phyloP scores from a whole-genome alignment of 2,797 vertebrate genomes.

The Hafferia zeledoni region DNA sequence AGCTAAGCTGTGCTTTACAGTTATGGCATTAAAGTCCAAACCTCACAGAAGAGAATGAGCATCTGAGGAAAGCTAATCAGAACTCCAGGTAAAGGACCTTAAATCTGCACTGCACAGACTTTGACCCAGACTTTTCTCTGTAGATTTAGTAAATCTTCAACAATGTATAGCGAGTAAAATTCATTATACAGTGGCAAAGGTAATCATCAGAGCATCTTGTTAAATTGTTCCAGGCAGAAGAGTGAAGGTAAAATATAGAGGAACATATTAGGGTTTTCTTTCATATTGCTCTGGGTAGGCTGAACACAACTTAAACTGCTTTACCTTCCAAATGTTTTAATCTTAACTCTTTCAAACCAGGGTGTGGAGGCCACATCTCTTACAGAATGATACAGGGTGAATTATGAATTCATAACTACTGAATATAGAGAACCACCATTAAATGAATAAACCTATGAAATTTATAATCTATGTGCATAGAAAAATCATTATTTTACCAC shows the following conservation, averaged over 20 bases:
- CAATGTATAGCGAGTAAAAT: conserved; percentile 49
- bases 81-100: conserved; percentile 64
- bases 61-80: conserved; percentile 71
- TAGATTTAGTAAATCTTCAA: conserved; percentile 61
- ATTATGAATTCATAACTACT: not conserved
- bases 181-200: conserved; percentile 40
- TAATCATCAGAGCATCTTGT: conserved; percentile 60
- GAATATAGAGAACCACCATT: not conserved
- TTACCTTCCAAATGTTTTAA: conserved; percentile 22
- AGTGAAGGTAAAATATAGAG: conserved; percentile 45
- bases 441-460: not conserved
- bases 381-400: not conserved
- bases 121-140: conserved; percentile 40
- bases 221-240: conserved; percentile 59
- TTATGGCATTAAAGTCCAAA: conserved; percentile 67
- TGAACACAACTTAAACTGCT: conserved; percentile 26
- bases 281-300: not conserved
- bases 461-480: not conserved
- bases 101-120: conserved; percentile 59
- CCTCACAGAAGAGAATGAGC: conserved; percentile 65
- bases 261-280: conserved; percentile 27
- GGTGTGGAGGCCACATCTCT: not conserved
- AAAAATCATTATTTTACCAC: conserved; percentile 2
- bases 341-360: conserved; percentile 34
- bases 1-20: conserved; percentile 69